phyloP scores from a whole-genome alignment of 2,113 vertebrate genomes.

The Vidua chalybeata region DNA sequence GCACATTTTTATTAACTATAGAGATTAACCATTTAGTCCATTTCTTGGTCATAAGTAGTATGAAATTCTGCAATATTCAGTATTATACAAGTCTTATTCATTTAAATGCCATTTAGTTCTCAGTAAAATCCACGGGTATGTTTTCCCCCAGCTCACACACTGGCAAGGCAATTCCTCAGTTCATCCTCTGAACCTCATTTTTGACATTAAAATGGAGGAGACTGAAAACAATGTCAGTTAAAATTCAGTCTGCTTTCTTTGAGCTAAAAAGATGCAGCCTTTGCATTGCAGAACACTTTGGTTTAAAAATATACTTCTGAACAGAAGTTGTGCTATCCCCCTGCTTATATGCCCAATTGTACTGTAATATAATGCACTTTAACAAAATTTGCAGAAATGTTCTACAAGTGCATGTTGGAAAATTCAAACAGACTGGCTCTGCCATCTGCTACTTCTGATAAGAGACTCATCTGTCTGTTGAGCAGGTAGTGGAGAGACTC shows the following conservation, averaged over 20 bases:
- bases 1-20: not conserved
- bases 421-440: slow-evolving; percentile 71
- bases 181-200: not conserved
- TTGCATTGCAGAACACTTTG: not conserved
- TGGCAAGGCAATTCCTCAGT: not conserved
- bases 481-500: slow-evolving; percentile 61
- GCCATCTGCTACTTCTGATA: slow-evolving; percentile 80
- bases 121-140: not conserved
- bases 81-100: not conserved
- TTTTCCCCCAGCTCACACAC: not conserved
- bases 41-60: not conserved
- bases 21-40: not conserved
- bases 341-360: slow-evolving; percentile 57
- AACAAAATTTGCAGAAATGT: slow-evolving; percentile 62
- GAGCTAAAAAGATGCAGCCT: not conserved
- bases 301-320: slow-evolving; percentile 37
- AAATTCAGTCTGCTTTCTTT: not conserved
- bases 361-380: slow-evolving; percentile 51
- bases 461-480: slow-evolving; percentile 75
- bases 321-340: slow-evolving; percentile 37
- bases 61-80: not conserved
- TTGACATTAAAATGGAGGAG: not conserved
- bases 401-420: slow-evolving; percentile 63
- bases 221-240: not conserved
- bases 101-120: not conserved